A percentile compares a stretch with the other conserved stretches of the same genome.
Evolutionary conservation across 2,797 vertebrate genomes (phyloP).

Genomic region (Scyliorhinus canicula): DNA sequence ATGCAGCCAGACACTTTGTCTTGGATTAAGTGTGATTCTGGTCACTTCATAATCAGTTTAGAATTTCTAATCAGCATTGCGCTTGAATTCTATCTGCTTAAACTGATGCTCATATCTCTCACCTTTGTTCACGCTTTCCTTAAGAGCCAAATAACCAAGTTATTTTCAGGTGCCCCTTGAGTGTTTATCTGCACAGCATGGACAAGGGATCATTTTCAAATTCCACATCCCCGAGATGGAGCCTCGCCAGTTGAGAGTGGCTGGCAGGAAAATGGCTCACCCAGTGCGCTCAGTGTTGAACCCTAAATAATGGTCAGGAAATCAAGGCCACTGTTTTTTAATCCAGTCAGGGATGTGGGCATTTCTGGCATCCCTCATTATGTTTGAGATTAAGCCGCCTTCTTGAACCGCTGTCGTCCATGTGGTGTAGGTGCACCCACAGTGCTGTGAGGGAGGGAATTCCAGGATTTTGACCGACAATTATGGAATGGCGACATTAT

Average conservation of each 20-base stretch:
- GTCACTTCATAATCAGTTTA: neutral
- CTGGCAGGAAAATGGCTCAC: neutral
- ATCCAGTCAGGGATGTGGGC: too few species aligned
- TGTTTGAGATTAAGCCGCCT: too few species aligned
- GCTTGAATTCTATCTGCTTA: neutral
- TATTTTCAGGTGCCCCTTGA: neutral
- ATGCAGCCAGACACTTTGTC: neutral
- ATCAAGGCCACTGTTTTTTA: neutral
- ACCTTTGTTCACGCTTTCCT: neutral
- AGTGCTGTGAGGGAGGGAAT: too few species aligned
- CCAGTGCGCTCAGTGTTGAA: neutral
- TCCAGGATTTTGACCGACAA: too few species aligned
- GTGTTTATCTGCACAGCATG: neutral
- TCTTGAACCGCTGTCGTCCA: too few species aligned
- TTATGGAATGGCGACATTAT: too few species aligned
- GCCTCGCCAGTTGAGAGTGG: neutral
- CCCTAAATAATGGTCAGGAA: neutral
- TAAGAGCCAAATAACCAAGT: neutral
- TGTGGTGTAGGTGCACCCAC: too few species aligned
- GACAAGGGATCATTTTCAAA: neutral
- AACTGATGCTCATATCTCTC: neutral
- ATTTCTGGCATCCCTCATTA: too few species aligned
- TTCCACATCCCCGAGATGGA: neutral
- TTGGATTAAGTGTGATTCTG: neutral
- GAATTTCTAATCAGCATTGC: neutral